Percentiles rank a stretch among this genome's conserved stretches.
phyloP scores from a whole-genome alignment of 2,888 invertebrate genomes.

The Tetragonula carbonaria region DNA sequence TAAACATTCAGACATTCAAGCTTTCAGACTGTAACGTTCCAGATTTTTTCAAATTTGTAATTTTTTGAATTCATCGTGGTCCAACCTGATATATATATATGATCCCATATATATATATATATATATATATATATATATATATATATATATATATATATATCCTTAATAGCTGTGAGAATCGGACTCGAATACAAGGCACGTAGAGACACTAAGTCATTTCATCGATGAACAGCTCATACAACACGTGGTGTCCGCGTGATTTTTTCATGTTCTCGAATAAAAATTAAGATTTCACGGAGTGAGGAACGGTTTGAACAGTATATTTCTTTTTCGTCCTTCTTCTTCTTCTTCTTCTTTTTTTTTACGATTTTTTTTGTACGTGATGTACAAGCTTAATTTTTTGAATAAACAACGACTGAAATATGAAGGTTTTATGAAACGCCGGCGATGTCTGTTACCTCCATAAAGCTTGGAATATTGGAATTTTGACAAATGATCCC shows the following conservation, averaged over 20 bases:
- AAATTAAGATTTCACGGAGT: no score
- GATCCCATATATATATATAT: no score
- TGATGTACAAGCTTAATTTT: neutral
- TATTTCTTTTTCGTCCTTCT: neutral
- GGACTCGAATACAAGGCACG: neutral
- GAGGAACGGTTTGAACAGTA: neutral
- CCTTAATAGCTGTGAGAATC: neutral
- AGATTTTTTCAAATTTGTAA: neutral
- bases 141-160: neutral
- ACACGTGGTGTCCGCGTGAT: slow-evolving; percentile 6
- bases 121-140: no score
- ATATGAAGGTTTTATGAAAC: neutral
- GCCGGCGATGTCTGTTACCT: neutral
- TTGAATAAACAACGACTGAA: neutral
- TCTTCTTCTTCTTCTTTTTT: neutral
- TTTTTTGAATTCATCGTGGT: no score
- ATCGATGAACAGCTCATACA: slow-evolving; percentile 5
- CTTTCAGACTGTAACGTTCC: neutral
- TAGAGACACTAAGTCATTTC: slow-evolving; percentile 14
- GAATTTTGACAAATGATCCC: neutral
- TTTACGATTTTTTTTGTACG: neutral
- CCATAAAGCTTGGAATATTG: neutral
- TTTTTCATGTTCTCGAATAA: neutral
- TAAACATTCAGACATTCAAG: neutral
- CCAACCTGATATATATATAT: neutral